Evolutionary conservation across 1,140 invertebrate species (phyloP).

Genomic region (Drosophila lowei): DNA sequence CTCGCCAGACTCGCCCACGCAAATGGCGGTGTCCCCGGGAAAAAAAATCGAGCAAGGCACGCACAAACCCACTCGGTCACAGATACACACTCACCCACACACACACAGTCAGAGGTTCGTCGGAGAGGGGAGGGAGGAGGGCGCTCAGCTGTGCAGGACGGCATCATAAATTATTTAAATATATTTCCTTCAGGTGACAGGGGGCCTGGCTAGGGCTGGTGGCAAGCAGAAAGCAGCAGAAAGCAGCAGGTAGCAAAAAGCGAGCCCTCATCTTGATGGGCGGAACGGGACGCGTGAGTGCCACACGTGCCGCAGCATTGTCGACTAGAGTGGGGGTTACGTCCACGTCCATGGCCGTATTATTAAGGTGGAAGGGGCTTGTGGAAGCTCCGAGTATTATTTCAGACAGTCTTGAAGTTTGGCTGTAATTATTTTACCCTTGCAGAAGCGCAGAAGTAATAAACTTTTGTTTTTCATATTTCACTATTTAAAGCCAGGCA

Average conservation of each 20-base stretch:
- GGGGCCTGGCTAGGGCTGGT: conserved; percentile 14
- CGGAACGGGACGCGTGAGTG: conserved; percentile 48
- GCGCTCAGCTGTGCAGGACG: conserved; percentile 61
- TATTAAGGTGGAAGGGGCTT: conserved; percentile 4
- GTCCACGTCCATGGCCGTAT: not conserved
- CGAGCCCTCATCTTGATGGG: conserved; percentile 41
- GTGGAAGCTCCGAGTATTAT: conserved; percentile 10
- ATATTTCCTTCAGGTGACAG: conserved; percentile 57
- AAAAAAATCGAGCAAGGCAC: conserved; percentile 26
- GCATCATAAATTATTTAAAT: conserved; percentile 78
- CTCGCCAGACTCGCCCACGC: conserved; percentile 66
- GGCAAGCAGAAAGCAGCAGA: conserved; percentile 21
- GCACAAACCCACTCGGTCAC: not conserved
- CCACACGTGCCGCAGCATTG: conserved; percentile 55
- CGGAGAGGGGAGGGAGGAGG: not conserved
- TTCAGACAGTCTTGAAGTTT: conserved; percentile 41
- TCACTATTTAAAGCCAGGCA: no score
- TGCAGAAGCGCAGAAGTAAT: not conserved
- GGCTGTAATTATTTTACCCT: conserved; percentile 34
- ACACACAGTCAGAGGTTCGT: not conserved
- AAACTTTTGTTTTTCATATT: no score
- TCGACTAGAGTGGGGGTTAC: not conserved
- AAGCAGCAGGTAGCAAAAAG: conserved; percentile 48
- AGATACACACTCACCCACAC: conserved; percentile 4
- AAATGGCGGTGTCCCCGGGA: conserved; percentile 46